A percentile compares a stretch with the other conserved stretches of the same genome.
These are phyloP conservation scores for Meloidogyne floridensis DNA, from an alignment of 1,140 invertebrate species.

Conservation along the genomic window DNA sequence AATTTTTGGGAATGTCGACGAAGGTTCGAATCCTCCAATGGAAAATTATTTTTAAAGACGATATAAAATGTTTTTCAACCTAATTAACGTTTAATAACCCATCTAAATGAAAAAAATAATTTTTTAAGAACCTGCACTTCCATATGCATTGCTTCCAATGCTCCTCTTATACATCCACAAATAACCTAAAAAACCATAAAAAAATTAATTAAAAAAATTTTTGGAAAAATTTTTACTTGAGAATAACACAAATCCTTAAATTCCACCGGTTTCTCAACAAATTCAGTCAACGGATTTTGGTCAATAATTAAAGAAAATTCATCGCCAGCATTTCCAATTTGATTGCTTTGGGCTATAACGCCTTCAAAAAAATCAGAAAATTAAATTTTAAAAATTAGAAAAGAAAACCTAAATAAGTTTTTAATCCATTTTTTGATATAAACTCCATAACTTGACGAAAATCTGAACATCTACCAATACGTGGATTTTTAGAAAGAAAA, in stretches of 20 bases:
- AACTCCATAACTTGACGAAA: slow-evolving; percentile 96
- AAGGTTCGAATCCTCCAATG: too few relatives aligned
- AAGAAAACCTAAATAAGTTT: slow-evolving; percentile 56
- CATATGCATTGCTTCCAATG: slow-evolving; percentile 94
- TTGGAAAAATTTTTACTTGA: slow-evolving; percentile 68
- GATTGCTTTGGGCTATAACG: slow-evolving; percentile 80
- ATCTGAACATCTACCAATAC: slow-evolving; percentile 85
- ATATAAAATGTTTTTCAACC: too few relatives aligned
- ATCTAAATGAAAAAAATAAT: not conserved
- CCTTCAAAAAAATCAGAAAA: slow-evolving; percentile 71
- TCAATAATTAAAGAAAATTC: slow-evolving; percentile 96
- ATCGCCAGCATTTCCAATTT: slow-evolving; percentile 72
- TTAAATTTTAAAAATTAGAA: slow-evolving; percentile 30
- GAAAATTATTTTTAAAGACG: too few relatives aligned
- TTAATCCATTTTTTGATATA: slow-evolving; percentile 74
- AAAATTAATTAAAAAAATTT: not conserved
- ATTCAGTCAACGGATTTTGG: slow-evolving; percentile 92
- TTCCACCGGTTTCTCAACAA: slow-evolving; percentile 92
- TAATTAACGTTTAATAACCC: too few relatives aligned
- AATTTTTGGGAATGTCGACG: too few relatives aligned
- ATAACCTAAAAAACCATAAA: slow-evolving; percentile 71
- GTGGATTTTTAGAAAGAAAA: slow-evolving; percentile 84
- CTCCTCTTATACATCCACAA: slow-evolving; percentile 89
- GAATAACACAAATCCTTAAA: slow-evolving; percentile 83
- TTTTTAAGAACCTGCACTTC: slow-evolving; percentile 71